Conservation (phyloP, 2,888 invertebrate species). For the Scaptomyza cyrtandrae region DNA sequence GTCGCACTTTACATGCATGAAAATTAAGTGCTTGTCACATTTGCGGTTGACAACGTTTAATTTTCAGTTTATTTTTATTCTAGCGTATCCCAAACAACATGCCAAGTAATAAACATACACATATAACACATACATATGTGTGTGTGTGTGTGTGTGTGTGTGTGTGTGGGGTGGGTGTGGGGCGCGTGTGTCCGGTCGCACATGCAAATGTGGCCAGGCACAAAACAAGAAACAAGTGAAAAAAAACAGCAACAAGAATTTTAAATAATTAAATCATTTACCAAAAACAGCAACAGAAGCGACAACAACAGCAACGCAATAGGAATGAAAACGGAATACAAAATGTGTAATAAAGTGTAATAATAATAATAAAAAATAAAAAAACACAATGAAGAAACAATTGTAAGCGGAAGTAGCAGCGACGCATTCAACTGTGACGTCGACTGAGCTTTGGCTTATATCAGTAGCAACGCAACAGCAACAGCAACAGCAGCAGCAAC, state of each 20-base stretch:
- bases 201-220: constrained; percentile 51
- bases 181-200: constrained; percentile 37
- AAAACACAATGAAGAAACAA: constrained; percentile 35
- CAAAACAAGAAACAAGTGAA: constrained; percentile 30
- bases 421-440: constrained; percentile 76
- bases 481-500: constrained; percentile 10
- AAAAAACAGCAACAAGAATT: constrained; percentile 34
- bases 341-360: constrained; percentile 72
- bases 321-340: constrained; percentile 61
- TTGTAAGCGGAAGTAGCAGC: constrained; percentile 73
- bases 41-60: constrained; percentile 79
- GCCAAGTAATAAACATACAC: constrained; percentile 41
- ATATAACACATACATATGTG: neutral
- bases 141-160: constrained; percentile 1
- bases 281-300: constrained; percentile 51
- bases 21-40: constrained; percentile 79
- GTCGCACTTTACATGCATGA: constrained; percentile 72
- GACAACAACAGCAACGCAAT: constrained; percentile 38
- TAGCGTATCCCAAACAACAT: constrained; percentile 53
- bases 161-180: constrained; percentile 2
- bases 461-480: constrained; percentile 36
- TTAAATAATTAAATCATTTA: constrained; percentile 76
- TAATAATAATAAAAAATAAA: constrained; percentile 39
- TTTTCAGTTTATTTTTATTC: constrained; percentile 69
- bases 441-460: constrained; percentile 64